Evolutionary conservation across 2,113 vertebrate species (phyloP).

Genomic region (Coptodon rendalli): DNA sequence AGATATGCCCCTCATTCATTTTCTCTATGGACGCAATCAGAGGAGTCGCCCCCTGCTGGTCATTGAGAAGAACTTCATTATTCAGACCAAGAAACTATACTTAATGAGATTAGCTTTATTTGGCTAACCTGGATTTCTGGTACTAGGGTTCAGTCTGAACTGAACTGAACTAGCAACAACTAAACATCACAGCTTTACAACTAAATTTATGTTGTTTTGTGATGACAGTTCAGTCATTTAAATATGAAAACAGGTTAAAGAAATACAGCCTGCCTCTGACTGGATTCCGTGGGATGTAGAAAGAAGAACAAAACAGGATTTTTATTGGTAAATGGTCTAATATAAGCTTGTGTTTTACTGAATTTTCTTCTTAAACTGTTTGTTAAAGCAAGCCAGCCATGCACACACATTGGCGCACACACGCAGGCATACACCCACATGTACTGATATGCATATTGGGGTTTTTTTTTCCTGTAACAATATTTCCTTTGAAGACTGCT

Average conservation of each 20-base stretch:
- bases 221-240: background rate
- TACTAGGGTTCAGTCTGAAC: background rate
- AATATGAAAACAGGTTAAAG: background rate
- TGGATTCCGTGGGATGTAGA: accelerated
- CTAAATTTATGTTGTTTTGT: background rate
- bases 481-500: background rate
- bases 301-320: background rate
- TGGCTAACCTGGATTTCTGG: background rate
- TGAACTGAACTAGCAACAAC: background rate
- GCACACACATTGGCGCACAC: background rate
- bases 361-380: background rate
- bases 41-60: background rate
- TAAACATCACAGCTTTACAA: background rate
- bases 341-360: background rate
- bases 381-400: background rate
- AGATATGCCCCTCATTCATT: background rate
- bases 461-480: accelerated
- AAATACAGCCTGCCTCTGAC: background rate
- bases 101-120: background rate
- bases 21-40: background rate
- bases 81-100: background rate
- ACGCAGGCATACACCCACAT: background rate
- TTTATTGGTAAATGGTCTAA: background rate
- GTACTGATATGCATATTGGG: background rate
- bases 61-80: background rate